Evolutionary conservation across 2,888 invertebrate genomes (phyloP).

Genomic region (Pilophorus perplexus): DNA sequence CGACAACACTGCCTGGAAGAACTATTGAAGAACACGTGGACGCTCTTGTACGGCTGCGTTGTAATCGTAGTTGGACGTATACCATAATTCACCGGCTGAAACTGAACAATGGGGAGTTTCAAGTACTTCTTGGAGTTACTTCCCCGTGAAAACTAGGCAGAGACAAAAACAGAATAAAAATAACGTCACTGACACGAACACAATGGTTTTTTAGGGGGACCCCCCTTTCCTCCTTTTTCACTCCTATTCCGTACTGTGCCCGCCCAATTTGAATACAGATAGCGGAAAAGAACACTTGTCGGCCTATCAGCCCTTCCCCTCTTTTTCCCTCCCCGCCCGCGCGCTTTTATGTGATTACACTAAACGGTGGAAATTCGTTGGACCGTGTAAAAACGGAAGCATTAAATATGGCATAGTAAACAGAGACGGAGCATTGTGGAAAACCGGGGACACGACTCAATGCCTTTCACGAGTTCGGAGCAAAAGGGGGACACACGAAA

Average conservation of each 20-base stretch:
- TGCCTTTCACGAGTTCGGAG: slow-evolving; percentile 32
- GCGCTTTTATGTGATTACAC: slow-evolving; percentile 42
- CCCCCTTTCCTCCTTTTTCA: background rate
- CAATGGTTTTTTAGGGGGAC: background rate
- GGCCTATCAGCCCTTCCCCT: slow-evolving; percentile 29
- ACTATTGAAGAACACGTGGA: too few species aligned
- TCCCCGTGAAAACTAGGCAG: too few species aligned
- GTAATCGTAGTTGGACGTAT: too few species aligned
- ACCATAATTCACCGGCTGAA: too few species aligned
- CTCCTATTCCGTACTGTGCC: background rate
- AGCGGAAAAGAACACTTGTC: slow-evolving; percentile 42
- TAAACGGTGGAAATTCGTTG: slow-evolving; percentile 39
- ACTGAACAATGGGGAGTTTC: too few species aligned
- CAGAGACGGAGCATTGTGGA: slow-evolving; percentile 38
- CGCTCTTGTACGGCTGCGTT: too few species aligned
- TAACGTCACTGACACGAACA: too few species aligned
- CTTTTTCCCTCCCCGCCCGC: too few species aligned
- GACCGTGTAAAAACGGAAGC: slow-evolving; percentile 41
- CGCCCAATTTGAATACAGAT: slow-evolving; percentile 36
- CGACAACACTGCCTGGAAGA: too few species aligned
- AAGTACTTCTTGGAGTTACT: too few species aligned
- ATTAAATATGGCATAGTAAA: slow-evolving; percentile 44
- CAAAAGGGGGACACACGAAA: slow-evolving; percentile 6
- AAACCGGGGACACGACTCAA: slow-evolving; percentile 40
- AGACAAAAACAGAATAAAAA: too few species aligned